Evolutionary conservation across 2,888 invertebrate species (phyloP).

Genomic region (Sinohyriopsis cumingii): DNA sequence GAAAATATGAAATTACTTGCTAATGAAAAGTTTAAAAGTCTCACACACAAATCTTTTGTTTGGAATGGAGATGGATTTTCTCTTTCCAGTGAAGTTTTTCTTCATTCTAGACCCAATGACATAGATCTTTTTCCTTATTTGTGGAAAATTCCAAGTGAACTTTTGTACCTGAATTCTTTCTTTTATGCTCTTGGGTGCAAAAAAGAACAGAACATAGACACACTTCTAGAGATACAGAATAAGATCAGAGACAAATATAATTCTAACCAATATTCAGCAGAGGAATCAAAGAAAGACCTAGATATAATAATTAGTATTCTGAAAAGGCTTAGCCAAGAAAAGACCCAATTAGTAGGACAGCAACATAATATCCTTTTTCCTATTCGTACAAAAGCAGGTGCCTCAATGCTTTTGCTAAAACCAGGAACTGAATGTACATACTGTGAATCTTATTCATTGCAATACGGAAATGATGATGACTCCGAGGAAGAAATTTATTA

Average conservation of each 20-base stretch:
- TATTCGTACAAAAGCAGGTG: conserved; percentile 14
- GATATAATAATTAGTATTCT: conserved; percentile 17
- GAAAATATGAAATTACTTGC: neutral
- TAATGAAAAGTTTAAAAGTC: neutral
- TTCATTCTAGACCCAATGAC: conserved; percentile 6
- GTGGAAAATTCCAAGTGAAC: conserved; percentile 21
- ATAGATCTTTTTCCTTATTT: conserved; percentile 24
- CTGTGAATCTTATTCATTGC: conserved; percentile 15
- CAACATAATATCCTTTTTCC: conserved; percentile 15
- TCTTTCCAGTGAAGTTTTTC: conserved; percentile 8
- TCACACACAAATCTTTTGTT: conserved; percentile 5
- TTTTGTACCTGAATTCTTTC: conserved; percentile 8
- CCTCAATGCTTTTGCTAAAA: conserved; percentile 6
- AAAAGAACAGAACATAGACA: conserved; percentile 6
- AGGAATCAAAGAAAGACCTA: conserved; percentile 7
- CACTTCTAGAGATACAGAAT: conserved; percentile 5
- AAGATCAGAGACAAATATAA: conserved; percentile 13
- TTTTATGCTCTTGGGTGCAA: conserved; percentile 10
- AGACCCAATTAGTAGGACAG: neutral
- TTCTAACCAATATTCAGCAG: neutral
- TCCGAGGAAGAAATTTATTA: conserved; percentile 30
- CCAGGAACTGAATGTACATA: conserved; percentile 16
- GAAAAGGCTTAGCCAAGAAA: conserved; percentile 5
- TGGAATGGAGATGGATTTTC: conserved; percentile 30
- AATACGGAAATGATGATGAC: conserved; percentile 11